phyloP scores from a whole-genome alignment of 2,113 vertebrate species.

The Odocoileus virginianus region DNA sequence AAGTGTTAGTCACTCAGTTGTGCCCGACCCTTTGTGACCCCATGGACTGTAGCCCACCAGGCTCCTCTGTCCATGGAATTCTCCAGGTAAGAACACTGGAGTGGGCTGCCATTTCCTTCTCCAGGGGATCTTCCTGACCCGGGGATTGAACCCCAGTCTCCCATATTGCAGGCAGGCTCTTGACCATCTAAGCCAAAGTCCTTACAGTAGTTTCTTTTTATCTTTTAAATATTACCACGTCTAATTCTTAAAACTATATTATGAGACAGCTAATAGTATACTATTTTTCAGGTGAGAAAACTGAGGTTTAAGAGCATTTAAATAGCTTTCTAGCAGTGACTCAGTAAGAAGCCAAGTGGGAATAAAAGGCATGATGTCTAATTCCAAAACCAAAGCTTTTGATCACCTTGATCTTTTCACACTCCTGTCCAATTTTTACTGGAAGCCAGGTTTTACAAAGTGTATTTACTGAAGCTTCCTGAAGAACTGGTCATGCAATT shows the following conservation, averaged over 20 bases:
- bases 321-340: background rate
- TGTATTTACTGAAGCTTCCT: background rate
- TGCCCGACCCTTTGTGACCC: background rate
- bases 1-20: background rate
- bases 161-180: background rate
- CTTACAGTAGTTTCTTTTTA: background rate
- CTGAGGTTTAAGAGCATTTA: background rate
- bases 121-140: background rate
- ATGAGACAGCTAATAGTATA: background rate
- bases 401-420: background rate
- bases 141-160: background rate
- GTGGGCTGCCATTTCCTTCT: background rate
- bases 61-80: background rate
- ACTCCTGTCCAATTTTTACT: background rate
- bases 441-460: background rate
- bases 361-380: background rate
- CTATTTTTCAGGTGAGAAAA: background rate
- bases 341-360: background rate
- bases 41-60: background rate
- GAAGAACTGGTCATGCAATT: background rate
- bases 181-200: background rate
- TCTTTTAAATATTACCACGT: background rate
- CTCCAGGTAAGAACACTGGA: background rate
- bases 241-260: background rate
- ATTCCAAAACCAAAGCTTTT: background rate